Evolutionary conservation across 2,888 invertebrate species (phyloP), one percentile per base, ranked within the genome.

Genomic region (Steinernema hermaphroditum): DNA sequence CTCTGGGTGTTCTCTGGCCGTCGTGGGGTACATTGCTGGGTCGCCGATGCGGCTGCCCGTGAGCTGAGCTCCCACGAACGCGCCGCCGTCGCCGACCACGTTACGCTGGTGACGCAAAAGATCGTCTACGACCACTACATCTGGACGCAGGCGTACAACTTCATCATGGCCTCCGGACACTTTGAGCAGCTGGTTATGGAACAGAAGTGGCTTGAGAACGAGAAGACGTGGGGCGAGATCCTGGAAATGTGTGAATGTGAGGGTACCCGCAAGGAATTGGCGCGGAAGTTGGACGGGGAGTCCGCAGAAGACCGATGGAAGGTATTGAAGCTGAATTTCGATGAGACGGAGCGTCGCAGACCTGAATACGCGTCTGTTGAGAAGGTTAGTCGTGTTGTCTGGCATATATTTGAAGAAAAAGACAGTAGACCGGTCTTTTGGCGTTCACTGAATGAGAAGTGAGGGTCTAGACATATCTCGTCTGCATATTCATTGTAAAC

Each of bases 1-100:
- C 89, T 99, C 68, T 99, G 97, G 97, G 93, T 98, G 27, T 99
- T 95, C 88, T 98, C 97, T 76, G 98, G 98, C 0, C 91, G 98
- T 80, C 91, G 98, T 89, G 98, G 98, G 85, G 92, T 99, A 70
- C 98, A 99, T 91, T 96, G 96, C 86, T 99, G 98, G 98, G 92
- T 98, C 8, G 94, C 94, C 83, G 98, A 99, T 88, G 90, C 91
- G 82, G 89, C 89, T 71, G 96, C 96, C 0, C 90, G 96, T 57
- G 91, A 90, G 79, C 89, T 96, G 69, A 91, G 92, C 75, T 90
- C 91, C 77, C 88, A 90, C 6, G 92, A 91, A 0, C 90, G 98
- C 72, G 89, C 91, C 16, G 92, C 94, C 0, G 90, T 98, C 16
- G 94, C 93, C 0, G 95, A 95, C 86, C 97, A 97, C 87, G 89